These are phyloP conservation scores for Tachysurus vachellii DNA, from an alignment of 2,113 vertebrate genomes.

Conservation along the genomic window DNA sequence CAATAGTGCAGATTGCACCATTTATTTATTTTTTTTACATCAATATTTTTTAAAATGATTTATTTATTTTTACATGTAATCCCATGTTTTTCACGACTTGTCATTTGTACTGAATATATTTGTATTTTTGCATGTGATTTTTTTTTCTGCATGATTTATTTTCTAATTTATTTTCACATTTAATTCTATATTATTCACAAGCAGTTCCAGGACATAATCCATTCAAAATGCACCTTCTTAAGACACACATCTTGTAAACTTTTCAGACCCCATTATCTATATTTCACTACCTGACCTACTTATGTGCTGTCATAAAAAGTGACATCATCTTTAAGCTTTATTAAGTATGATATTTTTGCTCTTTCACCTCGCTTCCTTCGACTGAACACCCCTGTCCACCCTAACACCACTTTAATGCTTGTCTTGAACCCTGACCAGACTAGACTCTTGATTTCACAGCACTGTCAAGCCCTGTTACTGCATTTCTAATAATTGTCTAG, in stretches of 20 bases:
- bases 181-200: not conserved
- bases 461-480: conserved; percentile 58
- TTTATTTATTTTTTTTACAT: not conserved
- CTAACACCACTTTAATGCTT: conserved; percentile 56
- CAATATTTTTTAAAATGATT: not conserved
- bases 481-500: conserved; percentile 58
- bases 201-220: not conserved
- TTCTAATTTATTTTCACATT: not conserved
- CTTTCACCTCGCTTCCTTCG: conserved; percentile 3
- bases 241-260: conserved; percentile 1
- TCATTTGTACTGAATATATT: not conserved
- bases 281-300: not conserved
- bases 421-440: conserved; percentile 62
- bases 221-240: not conserved
- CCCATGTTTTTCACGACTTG: not conserved
- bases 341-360: not conserved
- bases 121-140: not conserved
- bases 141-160: not conserved
- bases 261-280: not conserved
- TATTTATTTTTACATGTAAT: not conserved
- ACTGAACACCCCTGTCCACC: not conserved
- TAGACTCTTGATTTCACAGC: conserved; percentile 63
- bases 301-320: not conserved
- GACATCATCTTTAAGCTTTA: not conserved
- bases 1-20: not conserved